phyloP scores from a whole-genome alignment of 2,888 invertebrate species.

The Drosophila percnosoma region DNA sequence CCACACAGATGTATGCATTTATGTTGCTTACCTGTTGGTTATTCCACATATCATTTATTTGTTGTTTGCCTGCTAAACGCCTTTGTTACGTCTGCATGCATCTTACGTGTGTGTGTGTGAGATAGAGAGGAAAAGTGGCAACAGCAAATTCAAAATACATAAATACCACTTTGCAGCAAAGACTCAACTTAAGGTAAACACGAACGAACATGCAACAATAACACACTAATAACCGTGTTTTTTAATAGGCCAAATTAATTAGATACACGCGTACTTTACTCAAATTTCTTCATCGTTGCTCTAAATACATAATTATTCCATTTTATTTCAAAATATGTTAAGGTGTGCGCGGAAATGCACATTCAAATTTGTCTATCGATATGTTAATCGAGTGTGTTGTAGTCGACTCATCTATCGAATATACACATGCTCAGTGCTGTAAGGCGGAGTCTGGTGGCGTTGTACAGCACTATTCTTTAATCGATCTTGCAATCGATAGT shows the following conservation, averaged over 20 bases:
- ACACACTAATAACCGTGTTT: slow-evolving; percentile 2
- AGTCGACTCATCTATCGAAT: slow-evolving; percentile 14
- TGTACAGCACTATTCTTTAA: not conserved
- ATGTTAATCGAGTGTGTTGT: not conserved
- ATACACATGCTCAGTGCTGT: slow-evolving; percentile 12
- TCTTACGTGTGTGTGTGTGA: slow-evolving; percentile 35
- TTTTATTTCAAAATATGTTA: not conserved
- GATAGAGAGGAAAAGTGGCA: slow-evolving; percentile 15
- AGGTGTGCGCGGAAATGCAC: not conserved
- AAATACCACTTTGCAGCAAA: slow-evolving; percentile 13
- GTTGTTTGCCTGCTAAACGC: slow-evolving; percentile 43
- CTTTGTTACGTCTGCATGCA: slow-evolving; percentile 56
- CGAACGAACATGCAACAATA: slow-evolving; percentile 7
- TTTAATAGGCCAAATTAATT: not conserved
- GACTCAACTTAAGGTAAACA: slow-evolving; percentile 18
- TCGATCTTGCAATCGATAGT: slow-evolving; percentile 10
- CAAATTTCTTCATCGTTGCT: not conserved
- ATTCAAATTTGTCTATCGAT: slow-evolving; percentile 5
- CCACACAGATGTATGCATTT: slow-evolving; percentile 1
- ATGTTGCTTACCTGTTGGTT: slow-evolving; percentile 12
- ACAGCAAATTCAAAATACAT: slow-evolving; percentile 10
- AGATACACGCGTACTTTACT: not conserved
- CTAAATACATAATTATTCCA: not conserved
- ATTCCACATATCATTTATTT: slow-evolving; percentile 49
- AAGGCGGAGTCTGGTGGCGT: not conserved